phyloP scores from a whole-genome alignment of 2,797 vertebrate genomes.

The Acipenser transmontanus region DNA sequence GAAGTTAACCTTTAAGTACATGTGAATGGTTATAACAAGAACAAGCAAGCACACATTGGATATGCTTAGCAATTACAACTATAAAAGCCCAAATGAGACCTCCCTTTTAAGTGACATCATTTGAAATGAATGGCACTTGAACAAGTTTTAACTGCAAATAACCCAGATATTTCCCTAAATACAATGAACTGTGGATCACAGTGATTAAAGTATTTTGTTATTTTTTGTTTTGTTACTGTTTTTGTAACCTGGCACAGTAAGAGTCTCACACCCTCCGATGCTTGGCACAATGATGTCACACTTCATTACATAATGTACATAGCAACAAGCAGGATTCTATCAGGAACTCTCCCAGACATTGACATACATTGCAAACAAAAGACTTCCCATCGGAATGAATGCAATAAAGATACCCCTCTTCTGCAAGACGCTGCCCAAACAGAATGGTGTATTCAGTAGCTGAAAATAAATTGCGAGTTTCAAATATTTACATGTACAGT shows the following conservation, averaged over 20 bases:
- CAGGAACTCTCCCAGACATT: conserved; percentile 12
- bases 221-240: not conserved
- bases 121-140: too few relatives aligned
- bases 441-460: conserved; percentile 11
- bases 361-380: conserved; percentile 19
- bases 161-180: not conserved
- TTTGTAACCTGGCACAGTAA: not conserved
- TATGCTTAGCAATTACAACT: too few relatives aligned
- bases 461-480: conserved; percentile 21
- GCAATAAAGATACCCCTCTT: conserved; percentile 11
- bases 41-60: too few relatives aligned
- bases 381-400: conserved; percentile 13
- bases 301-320: conserved; percentile 8
- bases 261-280: not conserved
- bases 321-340: not conserved
- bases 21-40: too few relatives aligned
- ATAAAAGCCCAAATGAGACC: too few relatives aligned
- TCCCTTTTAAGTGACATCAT: too few relatives aligned
- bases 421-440: not conserved
- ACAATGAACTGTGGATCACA: too few relatives aligned
- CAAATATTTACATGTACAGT: conserved; percentile 22
- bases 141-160: conserved; percentile 2
- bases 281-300: conserved; percentile 11
- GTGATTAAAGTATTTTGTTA: not conserved
- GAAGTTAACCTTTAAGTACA: too few relatives aligned